Base-by-base conservation (phyloP, 2,113 vertebrate species). In the Chauna torquata region DNA sequence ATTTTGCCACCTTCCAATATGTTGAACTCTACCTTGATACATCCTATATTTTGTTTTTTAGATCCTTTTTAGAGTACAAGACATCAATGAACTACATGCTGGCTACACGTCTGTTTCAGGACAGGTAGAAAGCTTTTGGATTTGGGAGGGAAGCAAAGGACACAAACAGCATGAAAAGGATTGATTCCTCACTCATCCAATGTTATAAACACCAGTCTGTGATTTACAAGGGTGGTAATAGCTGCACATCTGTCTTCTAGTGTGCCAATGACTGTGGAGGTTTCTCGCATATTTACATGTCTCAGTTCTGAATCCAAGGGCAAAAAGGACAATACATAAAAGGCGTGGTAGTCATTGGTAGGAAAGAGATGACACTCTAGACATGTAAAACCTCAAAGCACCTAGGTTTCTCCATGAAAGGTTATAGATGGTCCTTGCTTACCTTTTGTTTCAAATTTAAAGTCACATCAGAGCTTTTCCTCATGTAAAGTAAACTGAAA, bases 71-170 rank as follows among this genome's bases (percentile, higher is more conserved):
- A 57, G 99, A 99, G 95, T 98, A 99, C 97, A 99, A 99, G 97
- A 99, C 99, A 74, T 99, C 99, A 64, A 98, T 99, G 99, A 99
- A 99, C 96, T 99, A 98, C 95, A 99, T 99, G 99, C 94, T 99
- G 98, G 99, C 99, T 30, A 99, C 98, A 81, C 98, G 97, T 94
- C 99, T 99, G 96, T 99, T 99, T 98, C 98, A 98, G 96, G 99
- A 98, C 98, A 99, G 99, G 99, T 99, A 98, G 97, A 98, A 94
- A 91, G 50, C 69, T 96, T 84, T 86, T 90, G 36, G 88, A 32
- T 96, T 80, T 91, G 91, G n/a, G 32, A 71, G 42, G 58, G 71
- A 66, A 42, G 30, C 49, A 91, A 47, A 74, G 40, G 36, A 36
- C 52, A 59, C 58, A 69, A 86, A 65, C 8, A 32, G 22, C 32